A percentile compares a stretch with the other conserved stretches of the same genome.
These are phyloP conservation scores for Ashinkailepas kermadecensis DNA, from an alignment of 2,888 invertebrate species.

Conservation along the genomic window DNA sequence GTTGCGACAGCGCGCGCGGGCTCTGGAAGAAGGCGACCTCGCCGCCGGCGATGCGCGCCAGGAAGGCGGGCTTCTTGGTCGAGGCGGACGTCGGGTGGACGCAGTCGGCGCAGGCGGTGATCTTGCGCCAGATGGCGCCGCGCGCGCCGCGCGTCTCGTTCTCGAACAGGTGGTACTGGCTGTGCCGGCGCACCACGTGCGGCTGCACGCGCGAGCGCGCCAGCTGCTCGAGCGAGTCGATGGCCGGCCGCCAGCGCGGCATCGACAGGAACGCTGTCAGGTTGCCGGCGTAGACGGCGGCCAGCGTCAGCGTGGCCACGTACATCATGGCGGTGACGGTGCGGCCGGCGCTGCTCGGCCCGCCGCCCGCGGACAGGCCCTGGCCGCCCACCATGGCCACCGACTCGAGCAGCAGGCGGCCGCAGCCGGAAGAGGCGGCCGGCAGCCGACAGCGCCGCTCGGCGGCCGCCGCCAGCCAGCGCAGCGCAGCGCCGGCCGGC, in stretches of 20 bases:
- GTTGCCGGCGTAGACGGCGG: slow-evolving; percentile 10
- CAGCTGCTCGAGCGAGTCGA: slow-evolving; percentile 10
- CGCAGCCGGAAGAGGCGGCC: not conserved
- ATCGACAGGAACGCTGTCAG: not conserved
- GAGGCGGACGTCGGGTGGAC: not conserved
- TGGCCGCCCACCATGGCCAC: not conserved
- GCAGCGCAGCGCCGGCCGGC: not conserved
- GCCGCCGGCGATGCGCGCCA: not conserved
- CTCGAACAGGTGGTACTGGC: not conserved
- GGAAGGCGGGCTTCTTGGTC: not conserved
- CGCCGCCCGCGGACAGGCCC: not conserved
- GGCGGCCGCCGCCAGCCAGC: not conserved
- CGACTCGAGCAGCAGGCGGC: not conserved
- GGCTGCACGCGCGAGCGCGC: not conserved
- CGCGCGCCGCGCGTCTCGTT: not conserved
- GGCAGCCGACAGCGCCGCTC: slow-evolving; percentile 1
- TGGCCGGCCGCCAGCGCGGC: slow-evolving; percentile 11
- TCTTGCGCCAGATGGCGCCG: not conserved
- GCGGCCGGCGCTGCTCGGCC: not conserved
- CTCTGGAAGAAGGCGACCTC: not conserved
- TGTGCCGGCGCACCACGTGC: not conserved
- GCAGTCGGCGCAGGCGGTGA: not conserved
- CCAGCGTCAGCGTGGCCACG: not conserved
- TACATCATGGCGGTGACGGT: not conserved
- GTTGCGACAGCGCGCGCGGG: not conserved